Percentiles rank a stretch among this genome's conserved stretches.
Conservation (phyloP, 2,113 vertebrate genomes). For the Daphoenositta chrysoptera region DNA sequence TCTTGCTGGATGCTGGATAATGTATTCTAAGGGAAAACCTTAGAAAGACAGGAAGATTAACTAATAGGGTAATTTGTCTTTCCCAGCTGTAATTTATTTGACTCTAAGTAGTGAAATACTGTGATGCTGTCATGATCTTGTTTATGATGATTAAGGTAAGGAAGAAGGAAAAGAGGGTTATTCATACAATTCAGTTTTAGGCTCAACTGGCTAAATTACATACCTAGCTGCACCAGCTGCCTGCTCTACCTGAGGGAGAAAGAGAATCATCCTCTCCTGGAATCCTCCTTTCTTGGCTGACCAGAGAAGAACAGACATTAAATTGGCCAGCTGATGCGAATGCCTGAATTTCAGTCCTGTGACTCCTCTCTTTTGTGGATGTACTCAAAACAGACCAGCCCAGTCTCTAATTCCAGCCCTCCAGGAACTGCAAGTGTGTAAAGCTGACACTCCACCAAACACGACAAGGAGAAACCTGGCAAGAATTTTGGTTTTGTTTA, state of each 20-base stretch:
- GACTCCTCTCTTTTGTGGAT: not conserved
- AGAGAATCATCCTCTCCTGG: not conserved
- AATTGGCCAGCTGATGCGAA: not conserved
- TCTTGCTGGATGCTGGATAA: slow-evolving; percentile 28
- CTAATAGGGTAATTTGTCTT: slow-evolving; percentile 56
- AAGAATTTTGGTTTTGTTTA: not conserved
- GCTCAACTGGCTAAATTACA: not conserved
- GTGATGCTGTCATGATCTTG: slow-evolving; percentile 52
- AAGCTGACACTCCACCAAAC: not conserved
- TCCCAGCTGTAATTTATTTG: slow-evolving; percentile 54
- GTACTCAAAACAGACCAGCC: not conserved
- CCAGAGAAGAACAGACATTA: not conserved
- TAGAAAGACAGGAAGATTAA: slow-evolving; percentile 57
- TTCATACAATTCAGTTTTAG: not conserved
- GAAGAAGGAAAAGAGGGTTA: slow-evolving; percentile 4
- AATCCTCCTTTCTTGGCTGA: not conserved
- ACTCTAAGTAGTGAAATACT: slow-evolving; percentile 56
- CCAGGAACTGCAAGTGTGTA: not conserved
- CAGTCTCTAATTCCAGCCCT: not conserved
- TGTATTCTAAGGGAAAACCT: slow-evolving; percentile 38
- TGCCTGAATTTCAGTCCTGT: not conserved
- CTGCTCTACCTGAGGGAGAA: not conserved
- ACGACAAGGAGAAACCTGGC: not conserved
- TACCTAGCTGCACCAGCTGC: not conserved
- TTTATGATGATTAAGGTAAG: slow-evolving; percentile 64